Evolutionary conservation across 2,113 vertebrate genomes (phyloP), one percentile per base, ranked within the genome.

Genomic region (Coptodon rendalli): DNA sequence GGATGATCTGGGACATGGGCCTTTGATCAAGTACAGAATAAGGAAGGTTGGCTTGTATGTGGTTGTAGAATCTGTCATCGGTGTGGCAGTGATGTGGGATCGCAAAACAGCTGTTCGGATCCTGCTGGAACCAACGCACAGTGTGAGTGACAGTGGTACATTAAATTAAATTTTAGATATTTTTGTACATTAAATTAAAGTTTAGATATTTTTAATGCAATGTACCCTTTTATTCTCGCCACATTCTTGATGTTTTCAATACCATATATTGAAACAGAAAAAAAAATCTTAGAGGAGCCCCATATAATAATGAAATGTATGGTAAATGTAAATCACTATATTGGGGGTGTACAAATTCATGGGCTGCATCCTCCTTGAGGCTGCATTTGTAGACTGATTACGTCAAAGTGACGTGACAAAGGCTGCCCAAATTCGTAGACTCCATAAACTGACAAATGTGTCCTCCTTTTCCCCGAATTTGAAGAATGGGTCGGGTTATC

Each of bases 31-130:
- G 2, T 98, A 97, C 66, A 96, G 29, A 87, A 96, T 96, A 16
- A 95, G 95, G 48, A 95, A 88, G 6, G 94, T 97, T 4, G 98
- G 98, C 9, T 93, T 97, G 93, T 99, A 98, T 91, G 92, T 98
- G 8, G 96, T 98, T 31, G 92, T 99, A 50, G 98, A 99, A 80
- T 91, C 97, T 82, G 95, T 91, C 84, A 95, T 96, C 0, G 99
- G 98, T 6, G n/a, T 99, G 89, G 93, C 96, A 3, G 92, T 99
- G 34, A 96, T 98, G 87, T 99, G 99, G 99, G 99, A 99, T 95
- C 97, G 95, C 85, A 98, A 95, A 95, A 99, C 98, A 31, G 96
- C 97, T 14, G 66, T 99, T 86, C 97, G 97, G 91, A 95, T 99
- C 92, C 96, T 97, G 66, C 93, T 99, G 90, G 89, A 95, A 9